phyloP scores from a whole-genome alignment of 2,113 vertebrate genomes.

The Clarias gariepinus region DNA sequence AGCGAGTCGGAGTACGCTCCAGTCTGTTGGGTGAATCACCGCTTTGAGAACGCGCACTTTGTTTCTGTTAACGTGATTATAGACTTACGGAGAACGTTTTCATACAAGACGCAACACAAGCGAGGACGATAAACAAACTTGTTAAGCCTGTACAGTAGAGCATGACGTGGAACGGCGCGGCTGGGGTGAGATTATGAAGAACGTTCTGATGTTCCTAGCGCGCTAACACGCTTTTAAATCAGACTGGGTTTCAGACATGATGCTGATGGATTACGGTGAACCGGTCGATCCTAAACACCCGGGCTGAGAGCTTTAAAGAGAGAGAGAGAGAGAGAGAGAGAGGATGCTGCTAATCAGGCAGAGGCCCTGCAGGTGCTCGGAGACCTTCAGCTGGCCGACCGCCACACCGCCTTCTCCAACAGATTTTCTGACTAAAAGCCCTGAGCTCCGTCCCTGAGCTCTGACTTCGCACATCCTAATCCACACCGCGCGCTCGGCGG shows the following conservation, averaged over 20 bases:
- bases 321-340: neutral
- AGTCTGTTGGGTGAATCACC: too few species aligned
- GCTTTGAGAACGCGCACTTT: neutral
- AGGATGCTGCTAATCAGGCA: slow-evolving; percentile 44
- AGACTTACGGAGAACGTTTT: neutral
- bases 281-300: slow-evolving; percentile 35
- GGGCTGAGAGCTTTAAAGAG: slow-evolving; percentile 34
- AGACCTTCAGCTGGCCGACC: slow-evolving; percentile 24
- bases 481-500: neutral
- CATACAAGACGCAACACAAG: neutral
- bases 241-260: slow-evolving; percentile 5
- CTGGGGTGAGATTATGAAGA: neutral
- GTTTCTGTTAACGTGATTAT: neutral
- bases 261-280: slow-evolving; percentile 42
- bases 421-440: slow-evolving; percentile 30
- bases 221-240: neutral
- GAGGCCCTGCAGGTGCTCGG: slow-evolving; percentile 44
- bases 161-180: neutral
- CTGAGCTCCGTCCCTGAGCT: slow-evolving; percentile 30
- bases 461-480: slow-evolving; percentile 23
- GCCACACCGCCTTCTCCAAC: slow-evolving; percentile 18
- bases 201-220: neutral
- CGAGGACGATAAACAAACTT: neutral
- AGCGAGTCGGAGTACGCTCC: too few species aligned
- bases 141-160: neutral